Percentiles rank a stretch among this genome's conserved stretches.
Conservation (phyloP, 2,797 vertebrate species). For the Zenarchopterus dispar region DNA sequence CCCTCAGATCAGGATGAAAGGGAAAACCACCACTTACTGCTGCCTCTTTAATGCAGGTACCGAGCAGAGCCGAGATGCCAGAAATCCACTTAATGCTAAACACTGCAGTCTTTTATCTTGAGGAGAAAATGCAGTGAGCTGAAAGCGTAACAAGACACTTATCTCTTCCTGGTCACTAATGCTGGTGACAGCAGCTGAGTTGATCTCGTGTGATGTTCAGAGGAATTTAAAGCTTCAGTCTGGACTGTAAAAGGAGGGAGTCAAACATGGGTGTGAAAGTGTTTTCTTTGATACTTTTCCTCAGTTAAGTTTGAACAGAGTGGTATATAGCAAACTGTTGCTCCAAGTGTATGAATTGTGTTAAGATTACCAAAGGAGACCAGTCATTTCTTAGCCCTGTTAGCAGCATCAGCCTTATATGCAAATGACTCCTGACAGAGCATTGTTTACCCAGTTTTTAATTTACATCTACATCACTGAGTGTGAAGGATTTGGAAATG, state of each 20-base stretch:
- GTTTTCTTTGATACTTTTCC: too few species aligned
- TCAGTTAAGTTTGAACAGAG: too few species aligned
- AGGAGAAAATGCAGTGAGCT: slow-evolving; percentile 26
- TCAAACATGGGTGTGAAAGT: neutral
- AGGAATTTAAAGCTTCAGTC: slow-evolving; percentile 27
- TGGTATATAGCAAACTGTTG: too few species aligned
- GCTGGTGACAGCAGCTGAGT: slow-evolving; percentile 42
- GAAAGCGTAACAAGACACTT: slow-evolving; percentile 58
- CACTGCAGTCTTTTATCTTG: slow-evolving; percentile 61
- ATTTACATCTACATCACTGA: too few species aligned
- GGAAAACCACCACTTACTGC: slow-evolving; percentile 42
- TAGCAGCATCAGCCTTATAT: too few species aligned
- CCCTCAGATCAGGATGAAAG: slow-evolving; percentile 47
- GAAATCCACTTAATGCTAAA: slow-evolving; percentile 62
- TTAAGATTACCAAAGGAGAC: too few species aligned
- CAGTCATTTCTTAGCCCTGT: too few species aligned
- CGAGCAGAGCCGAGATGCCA: slow-evolving; percentile 51
- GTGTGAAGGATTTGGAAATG: too few species aligned
- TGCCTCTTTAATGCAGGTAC: slow-evolving; percentile 39
- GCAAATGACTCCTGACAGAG: too few species aligned
- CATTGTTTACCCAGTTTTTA: too few species aligned
- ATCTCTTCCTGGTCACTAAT: slow-evolving; percentile 63
- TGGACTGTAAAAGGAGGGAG: neutral
- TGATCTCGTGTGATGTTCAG: slow-evolving; percentile 28
- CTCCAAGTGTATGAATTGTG: too few species aligned